Base-by-base conservation (phyloP, 2,113 vertebrate species). In the Mormyrus lacerda region DNA sequence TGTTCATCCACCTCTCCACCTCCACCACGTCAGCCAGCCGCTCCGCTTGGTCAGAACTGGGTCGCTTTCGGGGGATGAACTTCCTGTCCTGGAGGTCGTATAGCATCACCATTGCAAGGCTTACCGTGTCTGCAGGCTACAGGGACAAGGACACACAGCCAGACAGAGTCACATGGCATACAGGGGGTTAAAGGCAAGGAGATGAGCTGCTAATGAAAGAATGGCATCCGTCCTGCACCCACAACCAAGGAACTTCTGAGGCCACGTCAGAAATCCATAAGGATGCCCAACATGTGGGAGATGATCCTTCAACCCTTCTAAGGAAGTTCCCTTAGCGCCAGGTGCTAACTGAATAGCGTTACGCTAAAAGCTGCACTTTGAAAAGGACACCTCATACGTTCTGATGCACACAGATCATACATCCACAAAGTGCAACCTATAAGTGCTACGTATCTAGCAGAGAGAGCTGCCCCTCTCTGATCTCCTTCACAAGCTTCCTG, bases 41-140 rank as follows among this genome's bases (percentile, higher is more conserved):
- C 3, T 95, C 92, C 50, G 93, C 92, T 1, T 93, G 93, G 84
- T 94, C 94, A 24, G 91, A 88, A 45, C 90, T 79, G 69, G 89
- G 83, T 85, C 61, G 83, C 90, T 94, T 88, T 27, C 96, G 93
- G 19, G 95, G 92, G 92, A 94, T 90, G 92, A 98, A 99, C 93
- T 97, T 97, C 91, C 97, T 95, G 79, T 97, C 95, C 96, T 98
- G 97, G 82, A 98, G 95, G 91, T 99, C 97, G 89, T 93, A 97
- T n/a, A 99, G 95, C 95, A 98, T 96, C 92, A 98, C 96, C 9
- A 97, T 95, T 88, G 97, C 94, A 90, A 99, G 95, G 91, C 97
- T 96, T 93, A 95, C 97, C 93, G 96, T 92, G 69, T 97, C 93
- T 88, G 96, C 93, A 44, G 95, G 94, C 97, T 98, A 90, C 15